Percentiles rank a stretch among this genome's conserved stretches.
Conservation (phyloP, 2,888 invertebrate species). For the Pristionchus fissidentatus region DNA sequence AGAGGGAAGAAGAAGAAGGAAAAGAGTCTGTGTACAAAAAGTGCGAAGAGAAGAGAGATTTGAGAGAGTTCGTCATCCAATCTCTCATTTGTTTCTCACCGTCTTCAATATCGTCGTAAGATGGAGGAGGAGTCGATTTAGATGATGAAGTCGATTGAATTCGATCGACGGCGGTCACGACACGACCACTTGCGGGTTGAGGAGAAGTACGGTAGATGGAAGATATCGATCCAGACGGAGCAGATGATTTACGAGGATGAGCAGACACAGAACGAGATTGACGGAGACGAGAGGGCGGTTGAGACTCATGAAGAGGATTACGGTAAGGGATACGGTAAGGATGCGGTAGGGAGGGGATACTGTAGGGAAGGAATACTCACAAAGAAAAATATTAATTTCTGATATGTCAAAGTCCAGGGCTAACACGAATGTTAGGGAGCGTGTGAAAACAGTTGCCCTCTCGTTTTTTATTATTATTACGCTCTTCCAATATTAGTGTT, state of each 20-base stretch:
- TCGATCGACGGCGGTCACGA: neutral
- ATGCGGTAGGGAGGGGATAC: too few species aligned
- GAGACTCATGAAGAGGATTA: slow-evolving; percentile 26
- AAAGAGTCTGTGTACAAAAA: too few species aligned
- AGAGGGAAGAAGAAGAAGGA: too few species aligned
- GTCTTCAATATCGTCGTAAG: slow-evolving; percentile 26
- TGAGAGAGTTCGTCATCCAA: neutral
- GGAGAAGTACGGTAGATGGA: neutral
- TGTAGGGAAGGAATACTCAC: too few species aligned
- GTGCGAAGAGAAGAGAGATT: neutral
- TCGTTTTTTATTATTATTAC: too few species aligned
- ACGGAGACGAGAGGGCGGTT: neutral
- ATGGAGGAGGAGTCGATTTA: slow-evolving; percentile 17
- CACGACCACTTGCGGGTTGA: slow-evolving; percentile 24
- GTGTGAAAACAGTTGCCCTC: too few species aligned
- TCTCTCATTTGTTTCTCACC: too few species aligned
- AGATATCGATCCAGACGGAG: neutral
- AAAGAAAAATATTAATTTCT: too few species aligned
- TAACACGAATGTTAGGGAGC: too few species aligned
- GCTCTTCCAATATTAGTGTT: too few species aligned
- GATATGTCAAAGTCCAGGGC: too few species aligned
- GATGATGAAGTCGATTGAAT: slow-evolving; percentile 3
- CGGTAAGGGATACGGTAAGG: too few species aligned
- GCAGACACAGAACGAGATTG: slow-evolving; percentile 27
- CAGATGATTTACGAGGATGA: slow-evolving; percentile 11